Percentiles rank a stretch among this genome's conserved stretches.
phyloP scores from a whole-genome alignment of 2,797 vertebrate species.

The Pogoniulus pusillus region DNA sequence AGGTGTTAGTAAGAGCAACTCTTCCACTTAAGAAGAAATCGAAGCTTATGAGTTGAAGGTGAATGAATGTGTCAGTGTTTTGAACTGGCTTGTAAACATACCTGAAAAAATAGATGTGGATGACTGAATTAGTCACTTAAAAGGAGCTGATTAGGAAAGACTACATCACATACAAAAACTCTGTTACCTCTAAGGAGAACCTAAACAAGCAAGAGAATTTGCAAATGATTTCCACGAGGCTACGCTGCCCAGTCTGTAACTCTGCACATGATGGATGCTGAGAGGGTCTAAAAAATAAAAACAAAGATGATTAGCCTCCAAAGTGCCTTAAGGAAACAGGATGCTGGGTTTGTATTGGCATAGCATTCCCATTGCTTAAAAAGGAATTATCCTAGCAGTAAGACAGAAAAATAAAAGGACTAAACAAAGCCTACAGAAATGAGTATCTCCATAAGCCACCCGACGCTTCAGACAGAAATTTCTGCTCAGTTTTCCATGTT shows the following conservation, averaged over 20 bases:
- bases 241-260: not conserved
- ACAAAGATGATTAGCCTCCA: not conserved
- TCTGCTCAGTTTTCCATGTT: constrained; percentile 15
- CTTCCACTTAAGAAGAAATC: constrained; percentile 74
- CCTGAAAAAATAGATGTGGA: not conserved
- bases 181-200: constrained; percentile 9
- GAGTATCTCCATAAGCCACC: constrained; percentile 30
- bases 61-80: not conserved
- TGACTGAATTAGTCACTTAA: not conserved
- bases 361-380: constrained; percentile 7
- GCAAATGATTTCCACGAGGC: constrained; percentile 53
- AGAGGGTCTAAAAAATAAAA: not conserved
- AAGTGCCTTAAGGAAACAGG: constrained; percentile 37
- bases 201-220: constrained; percentile 31
- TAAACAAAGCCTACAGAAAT: constrained; percentile 58
- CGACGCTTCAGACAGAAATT: constrained; percentile 20
- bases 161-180: not conserved
- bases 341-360: constrained; percentile 3
- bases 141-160: constrained; percentile 15
- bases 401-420: constrained; percentile 62
- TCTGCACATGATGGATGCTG: not conserved
- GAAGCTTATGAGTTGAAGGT: constrained; percentile 49
- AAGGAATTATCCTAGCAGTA: not conserved
- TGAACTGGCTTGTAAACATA: constrained; percentile 21
- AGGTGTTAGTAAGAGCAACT: constrained; percentile 58